Conservation (phyloP, 2,113 vertebrate genomes). For the Ochotona curzoniae region DNA sequence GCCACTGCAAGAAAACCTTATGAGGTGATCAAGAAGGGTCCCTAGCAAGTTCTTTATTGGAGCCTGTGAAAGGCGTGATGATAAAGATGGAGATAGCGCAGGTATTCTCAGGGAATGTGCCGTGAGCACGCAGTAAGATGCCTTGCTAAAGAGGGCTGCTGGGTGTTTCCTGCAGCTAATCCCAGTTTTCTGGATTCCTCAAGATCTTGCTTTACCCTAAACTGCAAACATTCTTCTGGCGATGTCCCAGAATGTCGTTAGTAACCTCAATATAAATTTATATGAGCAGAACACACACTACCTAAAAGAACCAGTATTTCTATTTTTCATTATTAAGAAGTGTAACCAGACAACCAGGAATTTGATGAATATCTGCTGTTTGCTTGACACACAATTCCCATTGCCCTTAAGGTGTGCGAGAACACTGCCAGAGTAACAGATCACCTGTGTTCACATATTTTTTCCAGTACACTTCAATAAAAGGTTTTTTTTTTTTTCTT, state of each 20-base stretch:
- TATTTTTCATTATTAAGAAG: conserved; percentile 29
- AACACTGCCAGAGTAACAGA: not conserved
- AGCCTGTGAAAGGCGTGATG: not conserved
- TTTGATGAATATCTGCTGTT: conserved; percentile 63
- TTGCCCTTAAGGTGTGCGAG: conserved; percentile 2
- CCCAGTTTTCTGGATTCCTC: not conserved
- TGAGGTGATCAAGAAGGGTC: not conserved
- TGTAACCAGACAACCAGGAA: conserved; percentile 52
- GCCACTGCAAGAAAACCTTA: not conserved
- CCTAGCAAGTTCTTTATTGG: not conserved
- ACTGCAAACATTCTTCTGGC: not conserved
- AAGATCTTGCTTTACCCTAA: conserved; percentile 2
- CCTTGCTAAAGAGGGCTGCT: not conserved
- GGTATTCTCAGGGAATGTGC: not conserved
- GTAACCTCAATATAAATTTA: conserved; percentile 1
- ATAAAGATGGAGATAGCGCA: not conserved
- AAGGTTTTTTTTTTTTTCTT: conserved; percentile 34
- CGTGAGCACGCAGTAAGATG: not conserved
- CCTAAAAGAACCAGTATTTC: conserved; percentile 40
- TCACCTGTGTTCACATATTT: not conserved
- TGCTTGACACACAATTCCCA: conserved; percentile 45
- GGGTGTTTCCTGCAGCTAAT: conserved; percentile 37
- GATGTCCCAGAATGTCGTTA: conserved; percentile 23
- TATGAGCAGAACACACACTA: not conserved
- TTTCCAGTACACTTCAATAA: not conserved